phyloP scores from a whole-genome alignment of 2,113 vertebrate species.

The Manacus vitellinus region DNA sequence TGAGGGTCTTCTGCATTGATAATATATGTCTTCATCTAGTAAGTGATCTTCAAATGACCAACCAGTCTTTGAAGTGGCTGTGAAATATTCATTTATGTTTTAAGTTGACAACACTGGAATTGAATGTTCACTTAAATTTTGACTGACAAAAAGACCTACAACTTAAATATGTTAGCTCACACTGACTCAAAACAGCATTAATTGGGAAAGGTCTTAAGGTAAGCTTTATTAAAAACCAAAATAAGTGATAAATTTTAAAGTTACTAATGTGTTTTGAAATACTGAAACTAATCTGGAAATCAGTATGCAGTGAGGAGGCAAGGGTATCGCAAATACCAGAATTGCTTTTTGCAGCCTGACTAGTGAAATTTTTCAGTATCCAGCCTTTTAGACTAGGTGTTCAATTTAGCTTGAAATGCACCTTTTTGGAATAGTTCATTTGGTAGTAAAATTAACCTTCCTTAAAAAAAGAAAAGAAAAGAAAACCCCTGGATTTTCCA shows the following conservation, averaged over 20 bases:
- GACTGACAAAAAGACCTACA: background rate
- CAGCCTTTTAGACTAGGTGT: background rate
- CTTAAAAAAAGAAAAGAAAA: background rate
- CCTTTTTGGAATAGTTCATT: background rate
- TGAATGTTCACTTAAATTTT: background rate
- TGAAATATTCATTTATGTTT: background rate
- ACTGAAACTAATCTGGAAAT: background rate
- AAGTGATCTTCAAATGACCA: background rate
- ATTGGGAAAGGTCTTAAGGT: background rate
- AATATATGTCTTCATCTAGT: background rate
- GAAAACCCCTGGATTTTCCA: rapidly evolving
- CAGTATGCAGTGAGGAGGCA: background rate
- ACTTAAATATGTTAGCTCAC: background rate
- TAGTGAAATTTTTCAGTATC: background rate
- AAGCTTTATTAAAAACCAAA: background rate
- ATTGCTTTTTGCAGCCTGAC: background rate
- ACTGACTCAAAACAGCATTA: background rate
- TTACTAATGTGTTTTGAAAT: background rate
- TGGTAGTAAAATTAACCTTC: background rate
- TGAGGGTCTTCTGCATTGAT: background rate
- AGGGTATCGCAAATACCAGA: background rate
- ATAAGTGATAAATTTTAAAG: background rate
- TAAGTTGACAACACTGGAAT: background rate
- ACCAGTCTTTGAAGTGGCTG: background rate
- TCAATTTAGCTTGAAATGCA: background rate